Percentiles rank a stretch among this genome's conserved stretches.
Evolutionary conservation across 2,888 invertebrate species (phyloP).

Genomic region (Apamea sordens): DNA sequence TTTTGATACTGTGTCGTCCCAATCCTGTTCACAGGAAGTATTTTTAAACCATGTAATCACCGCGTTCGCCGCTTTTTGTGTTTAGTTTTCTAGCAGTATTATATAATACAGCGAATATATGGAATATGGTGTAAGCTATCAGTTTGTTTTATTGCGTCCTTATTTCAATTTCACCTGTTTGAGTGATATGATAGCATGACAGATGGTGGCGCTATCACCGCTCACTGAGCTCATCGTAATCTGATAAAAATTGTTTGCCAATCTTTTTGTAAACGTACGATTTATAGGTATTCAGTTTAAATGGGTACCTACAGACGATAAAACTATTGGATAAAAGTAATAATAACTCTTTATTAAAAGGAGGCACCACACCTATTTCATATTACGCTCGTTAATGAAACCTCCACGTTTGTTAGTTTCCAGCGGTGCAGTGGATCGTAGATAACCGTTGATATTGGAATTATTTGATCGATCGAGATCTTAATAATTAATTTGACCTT

Average conservation of each 20-base stretch:
- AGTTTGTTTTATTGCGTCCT: constrained; percentile 46
- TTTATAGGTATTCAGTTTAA: neutral
- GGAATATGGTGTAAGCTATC: constrained; percentile 79
- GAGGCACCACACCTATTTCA: neutral
- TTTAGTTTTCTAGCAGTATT: constrained; percentile 76
- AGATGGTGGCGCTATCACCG: constrained; percentile 24
- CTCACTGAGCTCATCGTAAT: constrained; percentile 15
- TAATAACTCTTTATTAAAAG: constrained; percentile 36
- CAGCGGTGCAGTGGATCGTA: constrained; percentile 3
- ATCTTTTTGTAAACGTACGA: neutral
- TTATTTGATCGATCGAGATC: neutral
- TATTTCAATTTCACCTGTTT: constrained; percentile 6
- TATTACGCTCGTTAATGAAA: constrained; percentile 1
- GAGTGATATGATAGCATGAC: constrained; percentile 13
- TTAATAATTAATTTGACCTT: constrained; percentile 34
- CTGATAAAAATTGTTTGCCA: constrained; percentile 36
- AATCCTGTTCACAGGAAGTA: constrained; percentile 45
- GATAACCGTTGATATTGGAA: constrained; percentile 16
- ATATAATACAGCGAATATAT: constrained; percentile 78
- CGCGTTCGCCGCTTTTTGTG: constrained; percentile 75
- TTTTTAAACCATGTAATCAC: constrained; percentile 65
- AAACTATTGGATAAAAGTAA: constrained; percentile 20
- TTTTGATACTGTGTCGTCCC: constrained; percentile 53
- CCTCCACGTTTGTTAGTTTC: constrained; percentile 19
- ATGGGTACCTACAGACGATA: neutral